Conservation (phyloP, 2,888 invertebrate genomes). For the Calliopum simillimum region DNA sequence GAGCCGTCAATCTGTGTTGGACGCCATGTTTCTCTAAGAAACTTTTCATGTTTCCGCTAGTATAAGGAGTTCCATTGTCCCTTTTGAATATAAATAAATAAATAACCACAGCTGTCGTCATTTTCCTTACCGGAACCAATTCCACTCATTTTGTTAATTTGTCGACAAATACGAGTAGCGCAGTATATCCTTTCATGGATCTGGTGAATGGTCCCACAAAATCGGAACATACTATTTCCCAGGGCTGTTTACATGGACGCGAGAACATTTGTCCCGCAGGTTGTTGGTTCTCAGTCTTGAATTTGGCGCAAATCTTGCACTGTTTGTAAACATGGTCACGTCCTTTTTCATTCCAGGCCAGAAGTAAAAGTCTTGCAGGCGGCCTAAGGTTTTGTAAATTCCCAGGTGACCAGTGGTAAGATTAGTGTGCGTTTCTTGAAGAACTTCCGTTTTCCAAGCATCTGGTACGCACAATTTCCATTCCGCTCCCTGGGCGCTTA, state of each 20-base stretch:
- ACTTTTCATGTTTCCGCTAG: not conserved
- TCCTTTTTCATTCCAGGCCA: conserved; percentile 9
- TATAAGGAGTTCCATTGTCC: not conserved
- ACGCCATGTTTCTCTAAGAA: no score
- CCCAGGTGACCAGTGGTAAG: not conserved
- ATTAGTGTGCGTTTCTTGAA: not conserved
- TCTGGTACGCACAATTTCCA: conserved; percentile 3
- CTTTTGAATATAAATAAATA: not conserved
- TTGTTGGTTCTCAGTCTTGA: not conserved
- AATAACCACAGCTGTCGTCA: not conserved
- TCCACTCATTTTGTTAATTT: not conserved
- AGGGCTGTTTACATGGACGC: not conserved
- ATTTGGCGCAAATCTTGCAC: not conserved
- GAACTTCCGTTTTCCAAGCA: not conserved
- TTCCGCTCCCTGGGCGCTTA: not conserved
- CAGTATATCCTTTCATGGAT: no score
- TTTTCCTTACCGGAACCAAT: not conserved
- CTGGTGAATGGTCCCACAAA: no score
- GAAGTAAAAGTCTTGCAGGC: not conserved
- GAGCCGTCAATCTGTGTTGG: no score
- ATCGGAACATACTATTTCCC: no score
- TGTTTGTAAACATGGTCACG: not conserved
- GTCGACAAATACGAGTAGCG: no score
- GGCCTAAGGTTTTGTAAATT: not conserved
- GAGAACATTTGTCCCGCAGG: not conserved